A percentile compares a stretch with the other conserved stretches of the same genome.
Conservation (phyloP, 2,113 vertebrate genomes). For the Mirounga angustirostris region DNA sequence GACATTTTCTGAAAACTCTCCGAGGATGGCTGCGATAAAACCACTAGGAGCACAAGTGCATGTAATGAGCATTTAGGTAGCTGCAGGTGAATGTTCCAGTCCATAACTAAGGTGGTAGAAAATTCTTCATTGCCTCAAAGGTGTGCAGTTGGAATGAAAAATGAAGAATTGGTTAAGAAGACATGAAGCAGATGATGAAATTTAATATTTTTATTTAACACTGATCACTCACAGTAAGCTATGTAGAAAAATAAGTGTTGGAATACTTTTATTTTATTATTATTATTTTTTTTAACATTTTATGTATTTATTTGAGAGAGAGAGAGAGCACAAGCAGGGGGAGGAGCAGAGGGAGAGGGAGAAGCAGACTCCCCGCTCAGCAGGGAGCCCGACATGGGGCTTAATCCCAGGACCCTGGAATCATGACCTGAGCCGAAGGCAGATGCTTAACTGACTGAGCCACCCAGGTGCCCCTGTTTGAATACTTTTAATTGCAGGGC, state of each 20-base stretch:
- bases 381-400: too few species aligned
- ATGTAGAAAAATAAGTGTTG: background rate
- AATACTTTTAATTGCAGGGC: conserved; percentile 1
- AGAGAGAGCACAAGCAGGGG: too few species aligned
- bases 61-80: background rate
- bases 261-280: too few species aligned
- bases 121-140: background rate
- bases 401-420: too few species aligned
- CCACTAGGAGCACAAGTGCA: background rate
- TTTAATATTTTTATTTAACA: conserved; percentile 36
- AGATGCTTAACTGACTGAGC: too few species aligned
- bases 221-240: conserved; percentile 44
- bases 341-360: too few species aligned
- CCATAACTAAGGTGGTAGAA: background rate
- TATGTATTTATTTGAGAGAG: too few species aligned
- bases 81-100: background rate
- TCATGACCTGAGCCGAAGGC: too few species aligned
- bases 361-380: too few species aligned
- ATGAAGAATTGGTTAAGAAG: conserved; percentile 64
- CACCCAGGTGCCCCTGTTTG: too few species aligned
- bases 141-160: background rate
- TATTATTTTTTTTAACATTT: too few species aligned
- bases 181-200: conserved; percentile 49
- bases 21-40: conserved; percentile 7
- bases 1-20: background rate